Evolutionary conservation across 2,113 vertebrate genomes (phyloP).

Genomic region (Odocoileus hemionus): DNA sequence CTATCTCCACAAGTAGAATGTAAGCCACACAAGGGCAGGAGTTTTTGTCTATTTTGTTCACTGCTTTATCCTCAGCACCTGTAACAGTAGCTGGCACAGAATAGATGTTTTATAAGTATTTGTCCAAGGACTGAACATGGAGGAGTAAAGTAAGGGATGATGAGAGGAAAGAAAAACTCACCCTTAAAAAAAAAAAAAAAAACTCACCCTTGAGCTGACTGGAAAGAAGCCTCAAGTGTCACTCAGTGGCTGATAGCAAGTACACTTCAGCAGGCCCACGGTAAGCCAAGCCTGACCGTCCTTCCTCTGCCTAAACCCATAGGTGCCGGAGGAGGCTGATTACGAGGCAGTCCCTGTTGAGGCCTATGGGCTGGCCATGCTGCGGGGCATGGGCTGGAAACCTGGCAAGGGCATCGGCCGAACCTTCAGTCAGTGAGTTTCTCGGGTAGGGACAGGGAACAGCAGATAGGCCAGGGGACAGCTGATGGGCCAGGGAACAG

Average conservation of each 20-base stretch:
- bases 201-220: not conserved
- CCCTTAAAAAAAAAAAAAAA: not conserved
- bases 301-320: not conserved
- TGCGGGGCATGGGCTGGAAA: slow-evolving; percentile 94
- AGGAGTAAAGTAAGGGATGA: not conserved
- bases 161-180: slow-evolving; percentile 7
- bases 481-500: not conserved
- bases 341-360: slow-evolving; percentile 89
- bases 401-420: slow-evolving; percentile 87
- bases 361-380: slow-evolving; percentile 91
- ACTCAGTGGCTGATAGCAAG: not conserved
- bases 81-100: slow-evolving; percentile 16
- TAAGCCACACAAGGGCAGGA: not conserved
- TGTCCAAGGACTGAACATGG: not conserved
- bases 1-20: not conserved
- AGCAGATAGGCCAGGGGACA: not conserved
- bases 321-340: slow-evolving; percentile 87
- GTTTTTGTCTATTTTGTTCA: not conserved
- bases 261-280: not conserved
- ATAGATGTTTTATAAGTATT: slow-evolving; percentile 4
- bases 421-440: slow-evolving; percentile 91
- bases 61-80: slow-evolving; percentile 14
- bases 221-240: not conserved
- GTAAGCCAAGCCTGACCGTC: not conserved
- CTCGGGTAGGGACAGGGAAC: not conserved